phyloP scores from a whole-genome alignment of 2,888 invertebrate species.

The Buathra laborator region DNA sequence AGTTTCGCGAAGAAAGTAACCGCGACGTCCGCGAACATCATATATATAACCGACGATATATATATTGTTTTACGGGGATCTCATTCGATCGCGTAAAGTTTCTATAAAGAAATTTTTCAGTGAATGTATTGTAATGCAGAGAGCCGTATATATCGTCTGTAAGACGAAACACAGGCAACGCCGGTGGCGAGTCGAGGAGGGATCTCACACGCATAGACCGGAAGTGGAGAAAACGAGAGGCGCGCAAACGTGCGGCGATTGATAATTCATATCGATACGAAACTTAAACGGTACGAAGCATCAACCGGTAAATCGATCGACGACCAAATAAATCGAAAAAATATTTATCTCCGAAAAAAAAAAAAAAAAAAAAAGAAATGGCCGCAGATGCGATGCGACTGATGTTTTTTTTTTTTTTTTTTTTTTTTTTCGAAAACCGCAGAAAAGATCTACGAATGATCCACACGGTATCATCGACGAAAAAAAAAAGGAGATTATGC shows the following conservation, averaged over 20 bases:
- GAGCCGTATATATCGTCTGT: no score
- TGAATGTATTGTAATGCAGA: conserved; percentile 36
- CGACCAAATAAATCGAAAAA: no score
- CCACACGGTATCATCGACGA: conserved; percentile 3
- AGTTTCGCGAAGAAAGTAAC: conserved; percentile 63
- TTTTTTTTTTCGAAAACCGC: neutral
- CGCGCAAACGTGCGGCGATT: conserved; percentile 64
- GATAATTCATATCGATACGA: conserved; percentile 57
- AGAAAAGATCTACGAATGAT: conserved; percentile 33
- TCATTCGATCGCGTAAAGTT: neutral
- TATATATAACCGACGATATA: neutral
- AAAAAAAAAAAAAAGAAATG: conserved; percentile 10
- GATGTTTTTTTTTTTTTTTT: no score
- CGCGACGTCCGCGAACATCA: conserved; percentile 31
- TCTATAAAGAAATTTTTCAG: neutral
- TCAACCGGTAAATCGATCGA: neutral
- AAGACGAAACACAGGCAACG: neutral
- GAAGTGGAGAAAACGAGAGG: conserved; percentile 70
- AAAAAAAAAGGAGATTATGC: conserved; percentile 9
- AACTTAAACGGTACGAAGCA: neutral
- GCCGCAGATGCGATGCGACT: no score
- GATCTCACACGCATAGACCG: conserved; percentile 53
- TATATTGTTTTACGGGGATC: neutral
- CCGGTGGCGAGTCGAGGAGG: conserved; percentile 21
- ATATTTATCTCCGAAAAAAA: neutral